Percentiles rank a stretch among this genome's conserved stretches.
Conservation (phyloP, 2,797 vertebrate species). For the Ctenopoma kingsleyae region DNA sequence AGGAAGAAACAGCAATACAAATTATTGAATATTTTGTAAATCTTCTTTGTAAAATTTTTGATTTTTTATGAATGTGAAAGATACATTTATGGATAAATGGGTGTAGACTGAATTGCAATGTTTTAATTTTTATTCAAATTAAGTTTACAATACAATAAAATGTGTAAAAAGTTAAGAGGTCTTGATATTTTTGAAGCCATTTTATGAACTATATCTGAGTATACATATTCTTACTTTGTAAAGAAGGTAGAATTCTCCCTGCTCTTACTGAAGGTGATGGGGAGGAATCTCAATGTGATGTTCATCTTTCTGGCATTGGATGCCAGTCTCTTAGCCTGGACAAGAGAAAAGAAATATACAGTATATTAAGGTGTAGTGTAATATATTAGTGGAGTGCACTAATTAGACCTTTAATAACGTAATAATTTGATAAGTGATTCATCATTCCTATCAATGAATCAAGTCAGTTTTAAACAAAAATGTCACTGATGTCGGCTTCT, state of each 20-base stretch:
- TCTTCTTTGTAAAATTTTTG: too few relatives aligned
- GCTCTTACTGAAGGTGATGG: constrained; percentile 90
- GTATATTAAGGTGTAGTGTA: neutral
- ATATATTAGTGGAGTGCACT: neutral
- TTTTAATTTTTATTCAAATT: too few relatives aligned
- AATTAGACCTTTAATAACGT: neutral
- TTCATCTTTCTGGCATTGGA: constrained; percentile 85
- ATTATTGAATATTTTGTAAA: too few relatives aligned
- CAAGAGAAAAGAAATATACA: constrained; percentile 8
- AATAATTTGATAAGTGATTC: too few relatives aligned
- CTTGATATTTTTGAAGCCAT: too few relatives aligned
- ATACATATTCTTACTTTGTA: constrained; percentile 78
- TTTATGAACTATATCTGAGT: neutral
- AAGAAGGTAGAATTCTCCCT: constrained; percentile 92
- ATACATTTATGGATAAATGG: too few relatives aligned
- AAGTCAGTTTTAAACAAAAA: neutral
- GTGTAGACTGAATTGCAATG: too few relatives aligned
- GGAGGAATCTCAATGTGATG: constrained; percentile 90
- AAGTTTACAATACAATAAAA: too few relatives aligned
- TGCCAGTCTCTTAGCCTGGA: constrained; percentile 86
- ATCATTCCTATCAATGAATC: too few relatives aligned
- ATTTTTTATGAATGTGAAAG: too few relatives aligned
- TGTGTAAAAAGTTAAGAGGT: too few relatives aligned
- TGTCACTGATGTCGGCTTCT: neutral
- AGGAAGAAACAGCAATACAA: too few relatives aligned